Percentiles rank a stretch among this genome's conserved stretches.
These are phyloP conservation scores for Mixornis gularis DNA, from an alignment of 2,113 vertebrate species.

Conservation along the genomic window DNA sequence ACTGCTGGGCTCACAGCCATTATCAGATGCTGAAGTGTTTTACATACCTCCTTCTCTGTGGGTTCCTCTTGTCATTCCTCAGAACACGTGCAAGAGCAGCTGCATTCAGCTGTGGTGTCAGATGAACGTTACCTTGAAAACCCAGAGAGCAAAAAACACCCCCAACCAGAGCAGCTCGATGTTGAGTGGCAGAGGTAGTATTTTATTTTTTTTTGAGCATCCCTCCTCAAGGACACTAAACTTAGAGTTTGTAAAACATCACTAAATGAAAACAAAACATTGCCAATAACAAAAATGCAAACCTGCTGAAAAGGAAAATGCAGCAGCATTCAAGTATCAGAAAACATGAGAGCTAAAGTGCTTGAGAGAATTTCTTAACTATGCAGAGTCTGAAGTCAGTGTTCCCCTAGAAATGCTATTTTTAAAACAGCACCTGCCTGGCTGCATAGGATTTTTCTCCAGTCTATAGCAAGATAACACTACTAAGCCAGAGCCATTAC, in stretches of 20 bases:
- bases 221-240: constrained; percentile 55
- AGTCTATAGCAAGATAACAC: neutral
- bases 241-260: constrained; percentile 53
- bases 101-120: neutral
- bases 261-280: constrained; percentile 32
- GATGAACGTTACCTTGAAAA: neutral
- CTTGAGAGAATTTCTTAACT: constrained; percentile 41
- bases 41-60: neutral
- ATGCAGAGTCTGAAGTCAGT: constrained; percentile 4
- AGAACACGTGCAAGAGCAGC: neutral
- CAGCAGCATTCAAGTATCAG: constrained; percentile 48
- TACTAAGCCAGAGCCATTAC: neutral
- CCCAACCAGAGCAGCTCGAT: neutral
- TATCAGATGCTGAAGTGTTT: neutral
- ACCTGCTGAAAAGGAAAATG: constrained; percentile 27
- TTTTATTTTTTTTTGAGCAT: constrained; percentile 63
- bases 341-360: constrained; percentile 61
- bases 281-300: constrained; percentile 11
- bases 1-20: neutral
- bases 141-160: neutral
- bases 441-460: constrained; percentile 6
- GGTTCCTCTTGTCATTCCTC: neutral
- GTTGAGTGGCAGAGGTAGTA: constrained; percentile 65
- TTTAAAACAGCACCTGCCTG: constrained; percentile 26
- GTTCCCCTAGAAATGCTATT: constrained; percentile 1